Evolutionary conservation across 2,888 invertebrate species (phyloP).

Genomic region (Diadromus collaris): DNA sequence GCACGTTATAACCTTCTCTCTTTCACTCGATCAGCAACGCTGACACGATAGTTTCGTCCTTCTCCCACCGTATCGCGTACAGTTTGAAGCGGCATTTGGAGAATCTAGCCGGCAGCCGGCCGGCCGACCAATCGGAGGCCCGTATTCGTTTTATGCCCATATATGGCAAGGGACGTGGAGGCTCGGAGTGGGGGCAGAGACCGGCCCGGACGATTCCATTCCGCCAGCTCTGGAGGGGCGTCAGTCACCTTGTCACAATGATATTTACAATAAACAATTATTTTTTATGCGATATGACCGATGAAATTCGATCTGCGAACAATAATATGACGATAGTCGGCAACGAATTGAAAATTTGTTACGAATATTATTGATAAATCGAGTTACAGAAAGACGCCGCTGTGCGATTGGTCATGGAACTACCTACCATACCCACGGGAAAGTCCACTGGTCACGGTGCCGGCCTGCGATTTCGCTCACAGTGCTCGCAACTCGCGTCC

Average conservation of each 20-base stretch:
- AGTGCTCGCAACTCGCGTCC: conserved; percentile 75
- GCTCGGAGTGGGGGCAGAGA: conserved; percentile 81
- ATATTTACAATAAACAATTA: conserved; percentile 33
- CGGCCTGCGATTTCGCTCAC: conserved; percentile 75
- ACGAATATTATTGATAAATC: conserved; percentile 1
- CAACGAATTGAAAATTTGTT: background rate
- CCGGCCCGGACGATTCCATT: conserved; percentile 78
- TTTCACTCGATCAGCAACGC: background rate
- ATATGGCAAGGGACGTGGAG: conserved; percentile 88
- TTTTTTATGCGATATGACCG: background rate
- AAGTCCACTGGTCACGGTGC: conserved; percentile 72
- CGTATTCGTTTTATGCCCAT: conserved; percentile 89
- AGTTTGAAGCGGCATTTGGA: conserved; percentile 80
- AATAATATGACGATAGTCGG: background rate
- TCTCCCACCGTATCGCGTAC: conserved; percentile 67
- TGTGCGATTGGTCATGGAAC: conserved; percentile 11
- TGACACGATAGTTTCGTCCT: conserved; percentile 28
- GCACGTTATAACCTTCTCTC: conserved; percentile 64
- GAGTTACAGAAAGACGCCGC: background rate
- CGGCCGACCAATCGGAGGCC: conserved; percentile 85
- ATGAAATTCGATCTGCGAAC: background rate
- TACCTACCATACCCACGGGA: conserved; percentile 66
- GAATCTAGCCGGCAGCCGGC: conserved; percentile 81
- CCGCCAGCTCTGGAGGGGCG: conserved; percentile 63
- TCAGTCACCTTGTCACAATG: conserved; percentile 10